These are phyloP conservation scores for Pachymerium ferrugineum DNA, from an alignment of 2,888 invertebrate genomes.

Conservation along the genomic window DNA sequence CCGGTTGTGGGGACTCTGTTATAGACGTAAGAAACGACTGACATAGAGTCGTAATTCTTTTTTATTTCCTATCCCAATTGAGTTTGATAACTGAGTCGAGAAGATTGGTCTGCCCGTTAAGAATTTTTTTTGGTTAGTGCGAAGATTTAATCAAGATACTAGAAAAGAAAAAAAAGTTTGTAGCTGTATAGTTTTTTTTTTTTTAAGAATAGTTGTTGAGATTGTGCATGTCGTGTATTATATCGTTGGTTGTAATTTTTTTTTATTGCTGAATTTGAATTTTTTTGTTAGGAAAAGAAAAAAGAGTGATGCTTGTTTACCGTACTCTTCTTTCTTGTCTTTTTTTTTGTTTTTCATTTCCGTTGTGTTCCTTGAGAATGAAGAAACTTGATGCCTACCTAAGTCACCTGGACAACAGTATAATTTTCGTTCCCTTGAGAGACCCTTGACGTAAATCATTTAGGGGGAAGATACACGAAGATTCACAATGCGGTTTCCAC, in stretches of 20 bases:
- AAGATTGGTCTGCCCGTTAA: neutral
- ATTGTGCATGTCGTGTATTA: no score
- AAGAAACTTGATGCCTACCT: neutral
- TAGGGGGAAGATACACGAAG: neutral
- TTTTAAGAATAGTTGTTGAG: no score
- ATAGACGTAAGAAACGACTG: slow-evolving; percentile 33
- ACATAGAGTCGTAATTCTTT: slow-evolving; percentile 4
- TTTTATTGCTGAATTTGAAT: neutral
- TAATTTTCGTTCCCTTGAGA: neutral
- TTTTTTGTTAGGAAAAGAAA: neutral
- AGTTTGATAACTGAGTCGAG: neutral
- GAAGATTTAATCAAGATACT: neutral
- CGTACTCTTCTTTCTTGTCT: neutral
- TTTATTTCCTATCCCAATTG: neutral
- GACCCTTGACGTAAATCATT: neutral
- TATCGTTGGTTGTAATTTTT: no score
- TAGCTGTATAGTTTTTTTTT: no score
- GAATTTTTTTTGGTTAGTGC: neutral
- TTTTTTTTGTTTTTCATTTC: neutral
- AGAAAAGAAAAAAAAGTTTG: no score
- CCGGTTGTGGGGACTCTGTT: slow-evolving; percentile 39
- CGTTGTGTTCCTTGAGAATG: no score
- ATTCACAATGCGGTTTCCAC: neutral
- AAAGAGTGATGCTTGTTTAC: neutral
- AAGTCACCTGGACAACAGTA: neutral